These are phyloP conservation scores for Lithophane semibrunnea DNA, from an alignment of 2,888 invertebrate species.

Conservation along the genomic window DNA sequence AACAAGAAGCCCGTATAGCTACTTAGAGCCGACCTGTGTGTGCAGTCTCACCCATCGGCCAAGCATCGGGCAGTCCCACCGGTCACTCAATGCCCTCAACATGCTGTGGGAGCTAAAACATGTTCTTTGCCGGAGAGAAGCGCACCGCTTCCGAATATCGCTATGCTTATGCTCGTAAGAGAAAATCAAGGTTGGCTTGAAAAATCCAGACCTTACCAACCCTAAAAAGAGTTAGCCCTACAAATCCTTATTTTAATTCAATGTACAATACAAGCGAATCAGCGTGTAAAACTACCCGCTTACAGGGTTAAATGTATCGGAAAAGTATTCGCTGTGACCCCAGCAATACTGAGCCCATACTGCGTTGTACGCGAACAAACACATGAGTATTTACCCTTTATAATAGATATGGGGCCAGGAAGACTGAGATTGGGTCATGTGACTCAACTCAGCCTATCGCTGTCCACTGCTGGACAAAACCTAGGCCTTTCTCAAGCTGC, in stretches of 20 bases:
- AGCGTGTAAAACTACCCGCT: slow-evolving; percentile 54
- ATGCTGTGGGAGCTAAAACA: no score
- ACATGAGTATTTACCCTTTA: slow-evolving; percentile 66
- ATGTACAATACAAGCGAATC: slow-evolving; percentile 51
- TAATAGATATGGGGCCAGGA: slow-evolving; percentile 58
- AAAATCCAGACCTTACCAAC: background rate
- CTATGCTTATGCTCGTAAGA: background rate
- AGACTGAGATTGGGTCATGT: background rate
- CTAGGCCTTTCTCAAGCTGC: no score
- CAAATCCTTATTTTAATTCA: slow-evolving; percentile 41
- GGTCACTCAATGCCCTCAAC: no score
- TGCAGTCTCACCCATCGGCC: no score
- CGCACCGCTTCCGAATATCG: no score
- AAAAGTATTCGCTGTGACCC: slow-evolving; percentile 62
- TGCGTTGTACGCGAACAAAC: slow-evolving; percentile 48
- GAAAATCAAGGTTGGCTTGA: background rate
- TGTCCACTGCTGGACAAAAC: background rate
- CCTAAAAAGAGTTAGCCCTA: slow-evolving; percentile 16
- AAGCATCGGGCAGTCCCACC: no score
- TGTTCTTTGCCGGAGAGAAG: no score
- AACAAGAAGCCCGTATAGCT: no score
- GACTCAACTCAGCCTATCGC: background rate
- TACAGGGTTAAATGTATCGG: slow-evolving; percentile 64
- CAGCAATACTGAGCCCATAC: slow-evolving; percentile 48
- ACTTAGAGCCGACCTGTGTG: no score